phyloP scores from a whole-genome alignment of 2,113 vertebrate species.

The Daboia siamensis region DNA sequence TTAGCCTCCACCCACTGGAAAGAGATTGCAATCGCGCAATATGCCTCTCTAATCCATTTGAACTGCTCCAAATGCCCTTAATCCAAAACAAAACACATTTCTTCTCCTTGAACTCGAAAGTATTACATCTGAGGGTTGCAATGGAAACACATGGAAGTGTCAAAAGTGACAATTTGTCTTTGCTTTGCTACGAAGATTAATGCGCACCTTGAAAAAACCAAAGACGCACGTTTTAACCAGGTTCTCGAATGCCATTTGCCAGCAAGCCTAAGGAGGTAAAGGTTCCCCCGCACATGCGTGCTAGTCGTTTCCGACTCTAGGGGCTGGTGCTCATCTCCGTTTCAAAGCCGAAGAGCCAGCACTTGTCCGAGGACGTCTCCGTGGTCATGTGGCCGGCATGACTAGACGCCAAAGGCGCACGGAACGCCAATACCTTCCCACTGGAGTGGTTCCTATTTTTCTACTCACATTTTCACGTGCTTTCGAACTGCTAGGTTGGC shows the following conservation, averaged over 20 bases:
- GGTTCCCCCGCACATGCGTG: no score
- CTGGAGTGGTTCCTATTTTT: no score
- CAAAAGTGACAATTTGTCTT: neutral
- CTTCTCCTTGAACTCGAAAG: neutral
- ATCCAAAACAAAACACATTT: conserved; percentile 15
- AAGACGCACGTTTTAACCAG: neutral
- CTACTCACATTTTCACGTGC: no score
- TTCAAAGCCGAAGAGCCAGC: no score
- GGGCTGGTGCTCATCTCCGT: no score
- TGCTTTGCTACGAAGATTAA: conserved; percentile 1
- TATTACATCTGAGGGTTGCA: neutral
- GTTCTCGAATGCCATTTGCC: neutral
- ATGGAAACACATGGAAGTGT: neutral
- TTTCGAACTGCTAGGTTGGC: no score
- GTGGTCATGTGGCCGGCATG: no score
- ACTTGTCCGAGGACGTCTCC: no score
- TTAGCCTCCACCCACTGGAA: neutral
- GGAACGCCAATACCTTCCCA: no score
- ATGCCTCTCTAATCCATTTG: conserved; percentile 2
- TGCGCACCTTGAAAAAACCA: neutral
- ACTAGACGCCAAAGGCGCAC: no score
- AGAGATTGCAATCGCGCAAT: neutral
- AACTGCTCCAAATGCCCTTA: neutral
- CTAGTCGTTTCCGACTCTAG: no score
- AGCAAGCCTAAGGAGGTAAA: neutral